Evolutionary conservation across 1,140 invertebrate species (phyloP).

Genomic region (Drosophila kohkoa): DNA sequence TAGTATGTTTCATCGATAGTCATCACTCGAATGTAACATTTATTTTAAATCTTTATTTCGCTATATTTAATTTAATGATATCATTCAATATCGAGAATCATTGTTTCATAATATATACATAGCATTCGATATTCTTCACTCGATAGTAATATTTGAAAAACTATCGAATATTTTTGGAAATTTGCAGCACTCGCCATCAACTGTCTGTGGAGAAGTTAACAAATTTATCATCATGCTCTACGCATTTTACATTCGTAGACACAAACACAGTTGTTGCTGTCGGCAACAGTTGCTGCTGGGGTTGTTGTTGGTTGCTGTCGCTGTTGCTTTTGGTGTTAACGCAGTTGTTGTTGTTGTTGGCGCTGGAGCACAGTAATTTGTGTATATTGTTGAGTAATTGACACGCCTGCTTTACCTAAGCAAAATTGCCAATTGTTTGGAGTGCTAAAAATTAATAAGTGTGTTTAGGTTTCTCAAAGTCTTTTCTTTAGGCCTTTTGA

Average conservation of each 20-base stretch:
- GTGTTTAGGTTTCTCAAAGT: constrained; percentile 57
- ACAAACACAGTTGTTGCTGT: constrained; percentile 20
- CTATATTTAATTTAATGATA: too few species aligned
- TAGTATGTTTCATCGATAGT: too few species aligned
- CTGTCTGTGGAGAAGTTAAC: constrained; percentile 49
- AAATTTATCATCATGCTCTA: constrained; percentile 51
- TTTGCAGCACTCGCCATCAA: constrained; percentile 30
- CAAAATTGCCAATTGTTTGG: constrained; percentile 76
- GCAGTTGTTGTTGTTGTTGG: not conserved
- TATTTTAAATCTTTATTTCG: too few species aligned
- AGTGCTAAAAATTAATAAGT: constrained; percentile 76
- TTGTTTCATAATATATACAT: too few species aligned
- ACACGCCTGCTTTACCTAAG: constrained; percentile 72
- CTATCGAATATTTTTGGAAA: not conserved
- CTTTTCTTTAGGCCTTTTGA: constrained; percentile 51
- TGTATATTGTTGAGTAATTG: constrained; percentile 78
- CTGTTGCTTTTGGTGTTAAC: not conserved
- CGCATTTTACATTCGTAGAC: constrained; percentile 30
- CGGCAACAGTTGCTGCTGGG: constrained; percentile 36
- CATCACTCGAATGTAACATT: too few species aligned
- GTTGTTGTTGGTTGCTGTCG: constrained; percentile 4
- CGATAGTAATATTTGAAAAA: constrained; percentile 7
- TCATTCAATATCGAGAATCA: too few species aligned
- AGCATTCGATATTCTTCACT: too few species aligned
- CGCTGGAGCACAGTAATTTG: constrained; percentile 57